Conservation (phyloP, 2,888 invertebrate species). For the Drosophila quasianomalipes region DNA sequence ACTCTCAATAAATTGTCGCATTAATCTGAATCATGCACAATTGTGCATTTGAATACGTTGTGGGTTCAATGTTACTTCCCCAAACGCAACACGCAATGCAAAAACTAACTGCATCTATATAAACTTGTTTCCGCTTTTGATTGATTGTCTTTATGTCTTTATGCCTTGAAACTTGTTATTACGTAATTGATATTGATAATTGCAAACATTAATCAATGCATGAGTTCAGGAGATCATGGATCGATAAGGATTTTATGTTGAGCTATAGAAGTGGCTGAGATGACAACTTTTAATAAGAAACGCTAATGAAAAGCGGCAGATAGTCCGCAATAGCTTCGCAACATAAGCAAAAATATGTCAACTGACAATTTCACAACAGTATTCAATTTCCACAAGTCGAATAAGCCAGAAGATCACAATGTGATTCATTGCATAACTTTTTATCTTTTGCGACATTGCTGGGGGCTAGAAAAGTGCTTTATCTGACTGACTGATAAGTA, state of each 20-base stretch:
- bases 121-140: slow-evolving; percentile 49
- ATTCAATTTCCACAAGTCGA: neutral
- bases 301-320: neutral
- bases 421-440: neutral
- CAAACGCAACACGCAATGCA: slow-evolving; percentile 41
- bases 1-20: slow-evolving; percentile 8
- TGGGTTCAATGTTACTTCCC: slow-evolving; percentile 70
- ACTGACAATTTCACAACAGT: neutral
- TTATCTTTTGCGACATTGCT: neutral
- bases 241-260: neutral
- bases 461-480: neutral
- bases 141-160: neutral
- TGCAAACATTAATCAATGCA: neutral
- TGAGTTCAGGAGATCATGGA: neutral
- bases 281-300: neutral
- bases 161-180: neutral
- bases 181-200: neutral
- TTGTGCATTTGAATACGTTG: slow-evolving; percentile 31
- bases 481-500: neutral
- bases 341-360: neutral
- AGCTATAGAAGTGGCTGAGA: neutral
- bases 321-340: neutral
- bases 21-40: slow-evolving; percentile 16
- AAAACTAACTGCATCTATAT: slow-evolving; percentile 17
- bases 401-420: neutral